Evolutionary conservation across 2,888 invertebrate species (phyloP), one percentile per base, ranked within the genome.

Genomic region (Pristionchus exspectatus): DNA sequence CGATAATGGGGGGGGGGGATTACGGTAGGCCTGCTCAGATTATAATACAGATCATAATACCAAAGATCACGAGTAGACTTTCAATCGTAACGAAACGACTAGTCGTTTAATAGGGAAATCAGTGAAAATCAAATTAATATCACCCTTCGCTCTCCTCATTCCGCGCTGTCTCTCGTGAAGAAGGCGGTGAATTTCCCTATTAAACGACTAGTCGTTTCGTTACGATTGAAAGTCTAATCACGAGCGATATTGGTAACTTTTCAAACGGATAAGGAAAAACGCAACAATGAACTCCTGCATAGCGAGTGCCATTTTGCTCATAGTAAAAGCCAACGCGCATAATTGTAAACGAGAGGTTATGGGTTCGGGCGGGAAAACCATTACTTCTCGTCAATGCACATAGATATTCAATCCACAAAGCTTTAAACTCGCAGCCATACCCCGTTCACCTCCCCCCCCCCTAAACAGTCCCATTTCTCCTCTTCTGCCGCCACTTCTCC

Each of bases 401-500:
- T 50, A 3, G 0, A 7, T 50, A 9, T 7, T 7, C 10, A 50
- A n/a, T 21, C n/a, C 3, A 5, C 63, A 63, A 1, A 63, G 3
- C 63, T 10, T 24, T n/a, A n/a, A 10, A 4, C 50, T 14, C 54
- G 7, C 7, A 7, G 14, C 54, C 54, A 10, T 7, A 54, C 54
- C 27, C 27, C 27, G 10, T 54, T 81, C 77, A 38, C 44, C 54
- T 33, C 21, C 30, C 33, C 44, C 74, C 24, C 16, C 81, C 27
- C 27, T 54, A 54, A 81, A 81, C 50, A 24, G 81, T 81, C 81
- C 50, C 81, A n/a, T 54, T 81, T n/a, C 81, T 33, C 59, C 24
- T 84, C 59, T 27, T 21, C 56, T 24, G 44, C 44, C 44, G 9
- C 44, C 44, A 50, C 44, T 27, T 74, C 74, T 74, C 74, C 30